Percentiles rank a stretch among this genome's conserved stretches.
Evolutionary conservation across 2,797 vertebrate species (phyloP).

Genomic region (Onychomys arenicola): DNA sequence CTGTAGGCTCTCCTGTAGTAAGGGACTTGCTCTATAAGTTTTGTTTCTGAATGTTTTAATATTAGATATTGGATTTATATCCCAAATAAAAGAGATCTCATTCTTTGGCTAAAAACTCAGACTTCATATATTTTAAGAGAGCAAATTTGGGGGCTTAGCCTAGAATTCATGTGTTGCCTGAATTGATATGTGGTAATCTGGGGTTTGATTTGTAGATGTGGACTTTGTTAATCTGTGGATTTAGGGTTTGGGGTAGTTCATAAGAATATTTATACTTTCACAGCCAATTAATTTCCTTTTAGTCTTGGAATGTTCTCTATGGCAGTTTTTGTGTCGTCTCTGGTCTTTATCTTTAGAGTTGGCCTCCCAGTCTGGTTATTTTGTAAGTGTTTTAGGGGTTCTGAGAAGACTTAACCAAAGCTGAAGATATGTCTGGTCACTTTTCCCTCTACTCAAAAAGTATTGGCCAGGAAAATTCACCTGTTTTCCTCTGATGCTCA

Average conservation of each 20-base stretch:
- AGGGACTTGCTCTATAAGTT: conserved; percentile 84
- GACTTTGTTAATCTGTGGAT: conserved; percentile 51
- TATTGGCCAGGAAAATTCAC: conserved; percentile 76
- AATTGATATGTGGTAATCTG: conserved; percentile 75
- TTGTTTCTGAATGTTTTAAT: conserved; percentile 82
- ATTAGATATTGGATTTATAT: conserved; percentile 49
- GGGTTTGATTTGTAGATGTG: conserved; percentile 56
- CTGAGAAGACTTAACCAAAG: conserved; percentile 42
- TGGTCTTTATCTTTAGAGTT: conserved; percentile 66
- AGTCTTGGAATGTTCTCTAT: conserved; percentile 76
- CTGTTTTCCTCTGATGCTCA: conserved; percentile 82
- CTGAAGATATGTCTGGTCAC: conserved; percentile 34
- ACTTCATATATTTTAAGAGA: conserved; percentile 76
- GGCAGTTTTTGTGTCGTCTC: conserved; percentile 73
- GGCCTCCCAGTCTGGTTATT: conserved; percentile 70
- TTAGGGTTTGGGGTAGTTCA: conserved; percentile 64
- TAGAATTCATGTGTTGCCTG: conserved; percentile 63
- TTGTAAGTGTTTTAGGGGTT: conserved; percentile 70
- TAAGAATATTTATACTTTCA: conserved; percentile 71
- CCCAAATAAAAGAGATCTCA: conserved; percentile 52
- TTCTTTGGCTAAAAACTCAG: conserved; percentile 60
- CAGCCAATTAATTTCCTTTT: conserved; percentile 68
- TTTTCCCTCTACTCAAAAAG: conserved; percentile 80
- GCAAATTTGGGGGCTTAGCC: conserved; percentile 67
- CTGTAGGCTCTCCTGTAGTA: conserved; percentile 81